phyloP scores from a whole-genome alignment of 2,113 vertebrate species.

The Perccottus glenii region DNA sequence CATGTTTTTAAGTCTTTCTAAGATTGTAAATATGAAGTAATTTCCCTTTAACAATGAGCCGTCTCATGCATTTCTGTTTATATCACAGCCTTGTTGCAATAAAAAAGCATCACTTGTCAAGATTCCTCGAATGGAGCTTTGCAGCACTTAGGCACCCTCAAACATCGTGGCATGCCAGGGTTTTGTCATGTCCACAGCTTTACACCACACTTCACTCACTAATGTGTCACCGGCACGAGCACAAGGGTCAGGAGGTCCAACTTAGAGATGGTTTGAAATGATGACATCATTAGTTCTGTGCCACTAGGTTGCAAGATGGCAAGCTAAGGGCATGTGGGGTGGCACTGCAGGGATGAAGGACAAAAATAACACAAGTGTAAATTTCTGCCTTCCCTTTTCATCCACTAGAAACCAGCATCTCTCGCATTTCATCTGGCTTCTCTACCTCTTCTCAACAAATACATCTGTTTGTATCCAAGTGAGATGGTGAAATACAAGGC shows the following conservation, averaged over 20 bases:
- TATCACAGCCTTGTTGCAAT: background rate
- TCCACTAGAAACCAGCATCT: slow-evolving; percentile 3
- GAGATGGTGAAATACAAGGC: slow-evolving; percentile 38
- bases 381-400: slow-evolving; percentile 16
- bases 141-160: slow-evolving; percentile 16
- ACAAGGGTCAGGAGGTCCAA: slow-evolving; percentile 46
- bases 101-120: slow-evolving; percentile 9
- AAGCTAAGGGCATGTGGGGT: slow-evolving; percentile 47
- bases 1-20: slow-evolving; percentile 19
- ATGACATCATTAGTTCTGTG: slow-evolving; percentile 60
- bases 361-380: slow-evolving; percentile 58
- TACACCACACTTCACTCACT: slow-evolving; percentile 32
- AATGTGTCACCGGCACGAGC: slow-evolving; percentile 23
- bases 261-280: slow-evolving; percentile 52
- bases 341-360: slow-evolving; percentile 42
- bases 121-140: background rate
- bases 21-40: slow-evolving; percentile 8
- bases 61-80: background rate
- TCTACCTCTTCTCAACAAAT: slow-evolving; percentile 17
- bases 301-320: slow-evolving; percentile 45
- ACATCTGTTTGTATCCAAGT: slow-evolving; percentile 2
- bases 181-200: slow-evolving; percentile 48
- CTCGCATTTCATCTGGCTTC: slow-evolving; percentile 12
- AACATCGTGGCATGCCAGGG: slow-evolving; percentile 14
- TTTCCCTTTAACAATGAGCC: background rate